Percentiles rank a stretch among this genome's conserved stretches.
Evolutionary conservation across 2,797 vertebrate genomes (phyloP).

Genomic region (Leptodactylus fallax): DNA sequence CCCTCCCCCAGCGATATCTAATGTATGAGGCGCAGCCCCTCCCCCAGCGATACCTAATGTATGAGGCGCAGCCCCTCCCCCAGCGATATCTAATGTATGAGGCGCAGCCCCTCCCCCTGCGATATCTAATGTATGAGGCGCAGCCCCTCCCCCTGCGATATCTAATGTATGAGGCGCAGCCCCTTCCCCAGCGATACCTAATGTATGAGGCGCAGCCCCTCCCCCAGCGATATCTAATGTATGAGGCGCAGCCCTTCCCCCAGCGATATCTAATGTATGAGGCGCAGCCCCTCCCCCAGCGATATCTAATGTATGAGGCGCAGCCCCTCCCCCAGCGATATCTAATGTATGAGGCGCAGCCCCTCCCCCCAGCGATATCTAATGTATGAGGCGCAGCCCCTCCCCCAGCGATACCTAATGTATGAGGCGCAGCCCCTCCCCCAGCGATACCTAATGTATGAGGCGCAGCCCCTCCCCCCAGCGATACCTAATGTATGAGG

Average conservation of each 20-base stretch:
- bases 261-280: no score
- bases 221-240: neutral
- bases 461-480: neutral
- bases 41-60: neutral
- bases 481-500: neutral
- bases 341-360: neutral
- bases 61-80: neutral
- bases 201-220: no score
- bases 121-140: neutral
- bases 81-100: neutral
- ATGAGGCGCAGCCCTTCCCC: no score
- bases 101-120: neutral
- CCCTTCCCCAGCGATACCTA: no score
- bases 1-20: neutral
- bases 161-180: neutral
- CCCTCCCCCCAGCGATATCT: no score
- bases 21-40: neutral
- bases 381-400: accelerated
- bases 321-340: neutral
- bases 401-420: neutral
- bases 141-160: neutral
- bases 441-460: neutral
- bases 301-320: no score
- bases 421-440: neutral
- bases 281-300: neutral